A percentile compares a stretch with the other conserved stretches of the same genome.
Conservation (phyloP, 2,888 invertebrate species). For the Opisthograptis luteolata region DNA sequence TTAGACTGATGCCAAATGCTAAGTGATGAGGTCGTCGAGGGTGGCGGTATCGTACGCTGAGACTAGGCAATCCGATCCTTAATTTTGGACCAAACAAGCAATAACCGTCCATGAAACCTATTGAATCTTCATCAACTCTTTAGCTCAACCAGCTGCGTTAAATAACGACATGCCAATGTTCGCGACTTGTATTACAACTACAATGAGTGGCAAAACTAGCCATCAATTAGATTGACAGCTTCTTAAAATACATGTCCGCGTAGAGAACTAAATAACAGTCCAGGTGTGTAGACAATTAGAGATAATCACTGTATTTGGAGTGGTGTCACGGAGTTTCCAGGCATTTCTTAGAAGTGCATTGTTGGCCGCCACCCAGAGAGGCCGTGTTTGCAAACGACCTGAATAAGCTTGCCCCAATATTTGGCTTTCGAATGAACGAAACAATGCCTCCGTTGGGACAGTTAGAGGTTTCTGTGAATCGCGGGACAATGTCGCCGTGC, state of each 20-base stretch:
- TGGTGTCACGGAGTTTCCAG: constrained; percentile 71
- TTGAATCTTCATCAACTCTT: constrained; percentile 1
- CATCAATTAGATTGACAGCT: constrained; percentile 67
- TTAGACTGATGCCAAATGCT: too few species aligned
- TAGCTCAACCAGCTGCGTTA: neutral
- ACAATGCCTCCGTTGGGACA: constrained; percentile 77
- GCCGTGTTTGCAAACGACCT: constrained; percentile 78
- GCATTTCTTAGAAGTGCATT: constrained; percentile 68
- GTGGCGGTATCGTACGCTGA: too few species aligned
- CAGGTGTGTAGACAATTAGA: constrained; percentile 80
- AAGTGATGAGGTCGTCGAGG: too few species aligned
- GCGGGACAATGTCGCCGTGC: constrained; percentile 58
- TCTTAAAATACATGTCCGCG: constrained; percentile 67
- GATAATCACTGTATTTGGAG: constrained; percentile 80
- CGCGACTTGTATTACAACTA: constrained; percentile 57
- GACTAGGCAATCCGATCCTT: too few species aligned
- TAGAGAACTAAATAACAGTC: constrained; percentile 74
- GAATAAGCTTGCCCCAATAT: constrained; percentile 77
- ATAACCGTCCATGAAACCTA: too few species aligned
- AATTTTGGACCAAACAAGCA: too few species aligned
- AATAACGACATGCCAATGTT: constrained; percentile 41
- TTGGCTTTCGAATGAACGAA: constrained; percentile 80
- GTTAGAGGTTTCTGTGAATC: constrained; percentile 71
- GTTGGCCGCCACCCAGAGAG: constrained; percentile 78
- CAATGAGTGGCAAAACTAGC: constrained; percentile 49